Percentiles rank a stretch among this genome's conserved stretches.
Conservation (phyloP, 1,140 invertebrate species). For the Theocolax elegans region DNA sequence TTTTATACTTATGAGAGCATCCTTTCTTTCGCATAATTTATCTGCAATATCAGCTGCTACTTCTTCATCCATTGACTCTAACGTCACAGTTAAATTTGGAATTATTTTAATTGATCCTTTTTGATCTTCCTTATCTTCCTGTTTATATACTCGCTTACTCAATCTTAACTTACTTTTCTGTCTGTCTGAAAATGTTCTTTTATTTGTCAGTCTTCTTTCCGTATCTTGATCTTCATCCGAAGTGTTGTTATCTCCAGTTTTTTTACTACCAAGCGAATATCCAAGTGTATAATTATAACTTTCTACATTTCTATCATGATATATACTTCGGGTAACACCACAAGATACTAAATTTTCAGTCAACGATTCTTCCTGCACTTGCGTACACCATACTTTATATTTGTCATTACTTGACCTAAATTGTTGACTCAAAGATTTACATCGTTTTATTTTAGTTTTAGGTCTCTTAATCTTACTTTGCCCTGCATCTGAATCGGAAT, state of each 20-base stretch:
- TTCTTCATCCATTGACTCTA: slow-evolving; percentile 68
- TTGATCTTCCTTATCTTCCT: slow-evolving; percentile 62
- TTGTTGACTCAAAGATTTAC: slow-evolving; percentile 51
- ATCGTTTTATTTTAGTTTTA: slow-evolving; percentile 61
- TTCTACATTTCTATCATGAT: slow-evolving; percentile 71
- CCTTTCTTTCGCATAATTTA: slow-evolving; percentile 78
- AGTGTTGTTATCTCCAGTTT: slow-evolving; percentile 61
- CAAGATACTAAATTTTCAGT: slow-evolving; percentile 72
- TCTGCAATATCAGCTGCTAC: slow-evolving; percentile 77
- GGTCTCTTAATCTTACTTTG: slow-evolving; percentile 55
- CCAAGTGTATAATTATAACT: slow-evolving; percentile 68
- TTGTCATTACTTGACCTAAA: slow-evolving; percentile 61
- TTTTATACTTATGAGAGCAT: slow-evolving; percentile 76
- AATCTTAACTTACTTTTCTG: slow-evolving; percentile 71
- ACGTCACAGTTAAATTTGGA: slow-evolving; percentile 66
- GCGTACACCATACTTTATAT: slow-evolving; percentile 74
- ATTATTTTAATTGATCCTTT: slow-evolving; percentile 69
- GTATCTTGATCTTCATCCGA: slow-evolving; percentile 64
- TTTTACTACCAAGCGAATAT: slow-evolving; percentile 54
- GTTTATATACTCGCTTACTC: slow-evolving; percentile 66
- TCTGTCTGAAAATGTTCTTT: slow-evolving; percentile 72
- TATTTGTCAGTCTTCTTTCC: slow-evolving; percentile 64
- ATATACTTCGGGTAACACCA: slow-evolving; percentile 68
- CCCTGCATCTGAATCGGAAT: slow-evolving; percentile 62
- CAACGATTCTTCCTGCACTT: slow-evolving; percentile 72